Evolutionary conservation across 2,797 vertebrate genomes (phyloP).

Genomic region (Spinus pinus): DNA sequence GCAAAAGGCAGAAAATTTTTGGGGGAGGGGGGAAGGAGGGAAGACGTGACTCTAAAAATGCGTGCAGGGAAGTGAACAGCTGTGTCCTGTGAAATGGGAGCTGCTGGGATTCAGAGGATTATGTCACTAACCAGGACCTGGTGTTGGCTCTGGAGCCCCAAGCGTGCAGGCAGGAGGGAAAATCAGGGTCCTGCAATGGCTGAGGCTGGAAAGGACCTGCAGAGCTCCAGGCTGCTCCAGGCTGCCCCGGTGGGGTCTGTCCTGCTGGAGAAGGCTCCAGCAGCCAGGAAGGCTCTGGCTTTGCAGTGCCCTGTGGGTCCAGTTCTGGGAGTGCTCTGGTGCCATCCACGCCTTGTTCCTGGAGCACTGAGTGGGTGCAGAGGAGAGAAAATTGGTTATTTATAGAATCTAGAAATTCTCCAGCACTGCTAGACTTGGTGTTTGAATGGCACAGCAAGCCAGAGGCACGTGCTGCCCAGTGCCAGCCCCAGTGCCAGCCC

Average conservation of each 20-base stretch:
- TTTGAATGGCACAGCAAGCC: background rate
- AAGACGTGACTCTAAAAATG: background rate
- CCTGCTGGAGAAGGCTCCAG: background rate
- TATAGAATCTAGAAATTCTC: background rate
- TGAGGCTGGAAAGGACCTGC: background rate
- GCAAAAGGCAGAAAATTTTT: background rate
- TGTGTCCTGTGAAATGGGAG: slow-evolving; percentile 13
- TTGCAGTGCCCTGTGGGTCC: accelerated
- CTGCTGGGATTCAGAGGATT: background rate
- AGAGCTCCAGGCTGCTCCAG: background rate
- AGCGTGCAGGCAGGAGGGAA: background rate
- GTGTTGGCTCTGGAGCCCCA: background rate
- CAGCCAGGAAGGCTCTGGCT: background rate
- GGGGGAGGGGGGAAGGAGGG: background rate
- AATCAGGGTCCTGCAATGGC: background rate
- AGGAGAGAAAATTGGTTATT: background rate
- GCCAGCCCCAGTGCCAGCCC: background rate
- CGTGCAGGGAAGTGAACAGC: background rate
- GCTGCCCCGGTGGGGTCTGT: background rate
- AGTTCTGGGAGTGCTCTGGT: background rate
- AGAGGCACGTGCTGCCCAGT: accelerated
- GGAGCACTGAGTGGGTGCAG: accelerated
- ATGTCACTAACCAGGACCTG: background rate
- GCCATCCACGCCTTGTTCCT: accelerated
- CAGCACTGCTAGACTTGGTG: background rate